phyloP scores from a whole-genome alignment of 2,113 vertebrate species.

The Malurus elegans region DNA sequence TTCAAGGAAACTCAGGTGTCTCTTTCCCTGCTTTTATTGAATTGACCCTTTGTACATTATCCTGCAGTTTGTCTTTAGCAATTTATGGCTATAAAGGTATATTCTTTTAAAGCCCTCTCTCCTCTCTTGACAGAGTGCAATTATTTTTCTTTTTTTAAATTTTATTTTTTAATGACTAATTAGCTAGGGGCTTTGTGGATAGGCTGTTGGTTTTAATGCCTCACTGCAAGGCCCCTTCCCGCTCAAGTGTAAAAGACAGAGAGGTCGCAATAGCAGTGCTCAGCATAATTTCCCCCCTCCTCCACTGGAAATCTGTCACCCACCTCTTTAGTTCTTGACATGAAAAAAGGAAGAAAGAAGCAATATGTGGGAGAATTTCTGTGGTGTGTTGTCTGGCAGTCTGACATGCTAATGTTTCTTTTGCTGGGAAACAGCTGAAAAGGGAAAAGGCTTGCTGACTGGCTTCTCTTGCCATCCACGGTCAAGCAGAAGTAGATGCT shows the following conservation, averaged over 20 bases:
- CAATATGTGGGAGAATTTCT: neutral
- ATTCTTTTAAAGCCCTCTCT: slow-evolving; percentile 24
- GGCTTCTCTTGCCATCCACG: neutral
- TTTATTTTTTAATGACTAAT: slow-evolving; percentile 7
- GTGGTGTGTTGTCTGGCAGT: neutral
- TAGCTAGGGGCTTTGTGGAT: slow-evolving; percentile 1
- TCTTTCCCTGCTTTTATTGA: neutral
- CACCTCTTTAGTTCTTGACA: neutral
- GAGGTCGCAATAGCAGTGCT: neutral
- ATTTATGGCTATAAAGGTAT: slow-evolving; percentile 29
- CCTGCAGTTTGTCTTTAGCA: neutral
- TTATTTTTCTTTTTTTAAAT: neutral
- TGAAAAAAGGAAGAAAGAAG: slow-evolving; percentile 4
- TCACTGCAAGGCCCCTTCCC: neutral
- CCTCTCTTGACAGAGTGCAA: neutral
- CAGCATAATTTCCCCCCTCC: neutral
- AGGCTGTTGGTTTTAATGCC: neutral
- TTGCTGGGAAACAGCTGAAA: neutral
- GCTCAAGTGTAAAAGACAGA: neutral
- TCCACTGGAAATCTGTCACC: neutral
- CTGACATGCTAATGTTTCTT: neutral
- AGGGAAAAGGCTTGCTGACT: neutral
- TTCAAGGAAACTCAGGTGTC: neutral
- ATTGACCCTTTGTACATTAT: neutral
- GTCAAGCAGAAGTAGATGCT: neutral